These are phyloP conservation scores for Prorops nasuta DNA, from an alignment of 1,140 invertebrate genomes.

Conservation along the genomic window DNA sequence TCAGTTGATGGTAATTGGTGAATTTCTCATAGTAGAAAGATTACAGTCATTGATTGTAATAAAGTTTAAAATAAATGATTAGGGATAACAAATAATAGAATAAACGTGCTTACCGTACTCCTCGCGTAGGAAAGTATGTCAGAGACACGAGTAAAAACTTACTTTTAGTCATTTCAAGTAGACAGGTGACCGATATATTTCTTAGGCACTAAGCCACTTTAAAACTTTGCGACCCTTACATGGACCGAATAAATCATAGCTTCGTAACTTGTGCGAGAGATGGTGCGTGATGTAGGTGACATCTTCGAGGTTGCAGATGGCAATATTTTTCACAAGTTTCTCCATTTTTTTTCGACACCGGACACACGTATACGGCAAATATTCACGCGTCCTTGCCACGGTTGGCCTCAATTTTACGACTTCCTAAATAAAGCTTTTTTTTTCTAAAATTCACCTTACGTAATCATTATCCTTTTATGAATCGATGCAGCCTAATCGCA, in stretches of 20 bases:
- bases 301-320: slow-evolving; percentile 18
- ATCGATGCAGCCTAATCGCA: background rate
- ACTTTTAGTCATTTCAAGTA: background rate
- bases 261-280: slow-evolving; percentile 9
- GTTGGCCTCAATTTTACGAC: background rate
- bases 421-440: background rate
- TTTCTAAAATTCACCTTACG: background rate
- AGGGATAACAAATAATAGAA: background rate
- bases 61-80: too few relatives aligned
- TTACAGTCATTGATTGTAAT: too few relatives aligned
- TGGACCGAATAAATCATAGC: slow-evolving; percentile 19
- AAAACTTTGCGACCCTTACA: slow-evolving; percentile 14
- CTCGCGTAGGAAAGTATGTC: background rate
- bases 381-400: background rate
- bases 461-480: background rate
- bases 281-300: slow-evolving; percentile 16
- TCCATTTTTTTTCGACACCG: background rate
- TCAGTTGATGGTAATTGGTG: too few relatives aligned
- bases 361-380: too few relatives aligned
- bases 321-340: slow-evolving; percentile 12
- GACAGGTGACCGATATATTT: slow-evolving; percentile 10
- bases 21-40: too few relatives aligned
- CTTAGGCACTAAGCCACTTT: slow-evolving; percentile 13
- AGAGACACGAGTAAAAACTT: background rate
- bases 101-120: too few relatives aligned